Base-by-base conservation (phyloP, 1,140 invertebrate genomes). In the Nasonia giraulti region DNA sequence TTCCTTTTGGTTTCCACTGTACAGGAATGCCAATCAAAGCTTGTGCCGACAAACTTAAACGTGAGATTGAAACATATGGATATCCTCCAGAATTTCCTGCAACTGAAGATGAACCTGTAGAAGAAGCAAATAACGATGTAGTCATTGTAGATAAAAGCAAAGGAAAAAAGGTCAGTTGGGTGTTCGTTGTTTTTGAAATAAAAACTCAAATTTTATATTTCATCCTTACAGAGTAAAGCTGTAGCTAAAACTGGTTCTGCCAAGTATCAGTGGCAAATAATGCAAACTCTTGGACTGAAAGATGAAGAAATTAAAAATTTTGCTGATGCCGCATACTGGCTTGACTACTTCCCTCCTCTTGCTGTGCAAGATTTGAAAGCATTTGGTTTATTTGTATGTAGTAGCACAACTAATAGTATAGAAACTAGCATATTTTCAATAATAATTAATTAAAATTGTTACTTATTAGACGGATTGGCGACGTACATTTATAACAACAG, bases 201-300 rank as follows among this genome's bases (percentile, higher is more conserved):
- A 20, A 62, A 62, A 62, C 6, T 62, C 4, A n/a, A n/a, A n/a
- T 62, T 62, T 62, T 74, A 77, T 37, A 37, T 37, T 47, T 80
- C 27, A 74, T 83, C 76, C 85, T 87, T 91, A 92, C 90, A 97
- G 95, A 99, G 98, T 91, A 99, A 99, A 94, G 97, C 97, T n/a
- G 95, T 96, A 1, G 98, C 99, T 1, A 99, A 99, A 94, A 93
- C 96, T 17, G 98, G 97, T 0, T 89, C 93, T 11, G 95, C 96
- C 0, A 99, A 99, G 92, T 99, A 97, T 91, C 99, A 99, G 90
- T 99, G 99, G 99, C 96, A 99, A 92, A 99, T 99, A 77, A 99
- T 99, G 99, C 94, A 96, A 91, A 96, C 97, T 91, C 93, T 99
- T 76, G 99, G 98, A 0, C 92, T 99, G 3, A 90, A 94, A 55